Evolutionary conservation across 2,888 invertebrate genomes (phyloP), one percentile per base, ranked within the genome.

Genomic region (Camponotus fellah): DNA sequence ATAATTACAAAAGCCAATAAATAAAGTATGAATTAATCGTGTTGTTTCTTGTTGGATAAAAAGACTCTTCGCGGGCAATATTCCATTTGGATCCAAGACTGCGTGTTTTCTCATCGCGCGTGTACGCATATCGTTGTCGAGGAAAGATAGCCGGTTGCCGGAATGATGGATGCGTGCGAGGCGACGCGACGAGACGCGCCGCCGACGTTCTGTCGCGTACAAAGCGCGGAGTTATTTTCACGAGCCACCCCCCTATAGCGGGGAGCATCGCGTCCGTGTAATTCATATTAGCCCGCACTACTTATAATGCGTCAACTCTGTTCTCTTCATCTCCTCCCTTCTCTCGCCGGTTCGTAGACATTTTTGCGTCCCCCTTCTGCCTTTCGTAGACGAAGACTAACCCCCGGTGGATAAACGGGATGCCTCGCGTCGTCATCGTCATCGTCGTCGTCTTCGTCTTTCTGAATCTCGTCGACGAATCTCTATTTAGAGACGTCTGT

Each of bases 221-320:
- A 91, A 92, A 92, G 75, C 88, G 89, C 88, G 84, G 90, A 92
- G 92, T 93, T 93, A 93, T 93, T 93, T 93, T 93, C 92, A 92
- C 91, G 90, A 86, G 79, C 65, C 69, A 62, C 74, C 82, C 69
- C 21, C 32, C 60, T 32, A 14, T 17, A 26, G 12, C 60, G 12
- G 8, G 26, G 75, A 46, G 75, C 66, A 79, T 84, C 68, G 75
- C 84, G 56, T 65, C 77, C 84, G 77, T 83, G 83, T 88, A 86
- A 88, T 88, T 86, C 88, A 49, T 84, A 83, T 83, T 82, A 79
- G 82, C 71, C 69, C 75, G 56, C 77, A 17, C 66, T 76, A 71
- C 87, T 77, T 85, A 79, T 85, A 79, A 84, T 77, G 72, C 66
- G 77, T 77, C 77, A 65, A 32, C 49, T 49, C n/a, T 72, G 72